Conservation (phyloP, 2,797 vertebrate genomes). For the Anabas testudineus region DNA sequence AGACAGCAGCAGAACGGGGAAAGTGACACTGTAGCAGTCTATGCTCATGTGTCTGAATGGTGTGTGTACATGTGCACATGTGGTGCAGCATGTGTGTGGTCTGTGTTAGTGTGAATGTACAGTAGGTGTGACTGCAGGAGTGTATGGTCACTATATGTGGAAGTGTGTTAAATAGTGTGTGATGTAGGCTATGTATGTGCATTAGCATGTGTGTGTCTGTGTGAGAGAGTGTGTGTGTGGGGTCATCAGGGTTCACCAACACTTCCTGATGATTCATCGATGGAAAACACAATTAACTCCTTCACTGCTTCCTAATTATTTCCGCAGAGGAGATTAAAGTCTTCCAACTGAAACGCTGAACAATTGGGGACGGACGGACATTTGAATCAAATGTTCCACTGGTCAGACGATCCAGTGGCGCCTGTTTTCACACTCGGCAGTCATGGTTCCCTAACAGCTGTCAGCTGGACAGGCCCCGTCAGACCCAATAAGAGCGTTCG, state of each 20-base stretch:
- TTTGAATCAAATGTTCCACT: constrained; percentile 67
- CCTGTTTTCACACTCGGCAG: constrained; percentile 52
- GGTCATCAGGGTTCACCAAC: constrained; percentile 51
- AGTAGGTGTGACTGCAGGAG: not conserved
- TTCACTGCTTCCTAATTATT: constrained; percentile 67
- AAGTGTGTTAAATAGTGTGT: not conserved
- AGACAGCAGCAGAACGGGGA: constrained; percentile 36
- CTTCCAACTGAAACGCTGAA: constrained; percentile 61
- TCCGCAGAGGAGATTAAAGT: constrained; percentile 70
- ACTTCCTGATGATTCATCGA: constrained; percentile 72
- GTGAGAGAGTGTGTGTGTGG: constrained; percentile 17
- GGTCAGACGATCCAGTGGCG: constrained; percentile 31
- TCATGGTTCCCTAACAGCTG: constrained; percentile 61
- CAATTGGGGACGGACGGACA: constrained; percentile 45
- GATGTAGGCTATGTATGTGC: constrained; percentile 9
- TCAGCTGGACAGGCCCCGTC: constrained; percentile 53
- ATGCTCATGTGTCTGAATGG: not conserved
- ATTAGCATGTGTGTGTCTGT: constrained; percentile 7
- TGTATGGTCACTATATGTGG: not conserved
- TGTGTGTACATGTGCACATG: not conserved
- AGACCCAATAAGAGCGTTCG: constrained; percentile 6
- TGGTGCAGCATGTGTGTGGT: constrained; percentile 16
- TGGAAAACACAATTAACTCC: constrained; percentile 73
- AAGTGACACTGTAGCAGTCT: constrained; percentile 4
- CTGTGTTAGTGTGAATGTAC: not conserved